Base-by-base conservation (phyloP, 2,888 invertebrate genomes). In the Bedellia somnulentella region DNA sequence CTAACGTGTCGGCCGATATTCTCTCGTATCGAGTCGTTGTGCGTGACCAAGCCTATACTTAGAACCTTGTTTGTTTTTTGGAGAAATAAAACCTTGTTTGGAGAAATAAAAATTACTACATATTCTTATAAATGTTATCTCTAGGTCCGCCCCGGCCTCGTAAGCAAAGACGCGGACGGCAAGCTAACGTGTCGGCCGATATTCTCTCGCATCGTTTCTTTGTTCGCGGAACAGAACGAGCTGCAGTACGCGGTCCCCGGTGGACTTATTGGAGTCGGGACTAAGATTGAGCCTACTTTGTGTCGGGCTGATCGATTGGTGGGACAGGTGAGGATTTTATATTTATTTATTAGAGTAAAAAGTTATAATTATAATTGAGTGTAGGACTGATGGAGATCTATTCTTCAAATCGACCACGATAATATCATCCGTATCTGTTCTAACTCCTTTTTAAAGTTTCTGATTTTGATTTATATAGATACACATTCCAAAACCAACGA, bases 221-320 rank as follows among this genome's bases (percentile, higher is more conserved):
- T 99, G 34, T 97, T 89, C 66, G 93, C 99, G 23, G 99, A 99
- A 67, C 95, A 98, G 71, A 99, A 99, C 70, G 96, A 93, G 61
- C 80, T 99, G 33, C 95, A 97, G 63, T 99, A 91, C 68, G 99
- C 99, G 13, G 99, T 98, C 31, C 99, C 99, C 33, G 99, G 99
- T 39, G 99, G 99, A n/a, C 81, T 99, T 29, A 99, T 99, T 52
- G 99, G 96, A 57, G 98, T 99, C 14, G 99, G 99, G 41, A 99
- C 98, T 3, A 94, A 94, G 75, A 99, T 99, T 50, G 99, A 99
- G 61, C 99, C 99, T 2, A 99, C 98, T 1, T 80, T 99, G 28
- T 99, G 99, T 59, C 85, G 99, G 52, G 99, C 98, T 36, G 99
- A 99, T 80, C 86, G 98, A 52, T 83, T 99, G 55, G 99, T 99